Base-by-base conservation (phyloP, 2,797 vertebrate species). In the Alosa sapidissima region DNA sequence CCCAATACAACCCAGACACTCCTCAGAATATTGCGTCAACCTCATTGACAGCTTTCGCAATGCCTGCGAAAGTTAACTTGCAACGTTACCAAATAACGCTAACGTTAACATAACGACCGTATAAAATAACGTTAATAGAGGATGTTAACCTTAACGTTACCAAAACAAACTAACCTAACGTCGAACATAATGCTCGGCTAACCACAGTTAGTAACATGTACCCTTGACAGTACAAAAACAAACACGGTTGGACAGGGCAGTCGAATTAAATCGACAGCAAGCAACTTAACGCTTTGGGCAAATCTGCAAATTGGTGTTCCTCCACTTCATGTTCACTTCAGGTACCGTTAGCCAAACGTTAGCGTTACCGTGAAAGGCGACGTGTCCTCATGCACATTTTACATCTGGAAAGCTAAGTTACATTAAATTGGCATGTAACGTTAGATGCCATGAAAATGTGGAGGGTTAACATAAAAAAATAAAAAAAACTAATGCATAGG, bases 1-100 rank as follows among this genome's bases (percentile, higher is more conserved):
- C 9, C 10, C 62, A 65, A 3, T 21, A 47, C 14, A 78, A 78
- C 14, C 47, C 58, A 62, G 16, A 78, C 41, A 78, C 72, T 2
- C 62, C 28, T 21, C 55, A 58, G 36, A 72, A 78, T n/a, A 47
- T 19, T 78, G 41, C 72, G 72, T 78, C 72, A 78, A n/a, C 11
- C 41, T 72, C 65, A 72, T 28, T 47, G 41, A 47, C 72, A 78
- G 72, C 72, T 78, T 78, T 78, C 41, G 41, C 72, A 78, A 78
- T 78, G 5, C 28, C 28, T 72, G 19, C 16, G 36, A 78, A 41
- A 72, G 33, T 41, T 72, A 36, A 1, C 28, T 24, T 14, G 41
- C 41, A 41, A 2, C 4, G 41, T 41, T 28, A 28, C 60, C 60
- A 65, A 65, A 24, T 28, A 28, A 21, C 55, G 49, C 11, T 9